These are phyloP conservation scores for Dynastes grantii DNA, from an alignment of 2,888 invertebrate species.

Conservation along the genomic window DNA sequence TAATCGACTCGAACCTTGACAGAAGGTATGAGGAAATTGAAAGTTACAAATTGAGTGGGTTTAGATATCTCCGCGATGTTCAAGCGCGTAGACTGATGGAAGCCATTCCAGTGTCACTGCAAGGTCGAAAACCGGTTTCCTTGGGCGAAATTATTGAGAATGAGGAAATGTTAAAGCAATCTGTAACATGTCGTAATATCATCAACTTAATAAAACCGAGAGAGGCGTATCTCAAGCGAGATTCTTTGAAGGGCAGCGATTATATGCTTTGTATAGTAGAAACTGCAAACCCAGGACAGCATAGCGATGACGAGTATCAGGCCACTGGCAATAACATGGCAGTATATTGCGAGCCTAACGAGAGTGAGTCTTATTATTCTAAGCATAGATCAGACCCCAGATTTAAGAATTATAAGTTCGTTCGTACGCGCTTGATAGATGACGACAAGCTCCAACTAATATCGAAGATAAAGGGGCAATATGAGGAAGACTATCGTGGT, in stretches of 20 bases:
- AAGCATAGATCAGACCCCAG: not conserved
- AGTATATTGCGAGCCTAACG: not conserved
- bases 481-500: not conserved
- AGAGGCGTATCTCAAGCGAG: not conserved
- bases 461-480: not conserved
- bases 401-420: not conserved
- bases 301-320: not conserved
- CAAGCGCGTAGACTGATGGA: not conserved
- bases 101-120: not conserved
- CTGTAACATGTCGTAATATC: not conserved
- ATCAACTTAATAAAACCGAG: not conserved
- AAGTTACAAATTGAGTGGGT: not conserved
- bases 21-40: not conserved
- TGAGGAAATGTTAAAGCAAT: not conserved
- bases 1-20: not conserved
- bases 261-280: not conserved
- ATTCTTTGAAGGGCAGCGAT: not conserved
- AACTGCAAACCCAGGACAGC: not conserved
- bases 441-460: not conserved
- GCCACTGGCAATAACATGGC: not conserved
- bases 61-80: not conserved
- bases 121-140: constrained; percentile 2
- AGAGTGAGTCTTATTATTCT: not conserved
- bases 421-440: not conserved
- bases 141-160: not conserved